phyloP scores from a whole-genome alignment of 2,113 vertebrate genomes.

The Corythornis cristatus region DNA sequence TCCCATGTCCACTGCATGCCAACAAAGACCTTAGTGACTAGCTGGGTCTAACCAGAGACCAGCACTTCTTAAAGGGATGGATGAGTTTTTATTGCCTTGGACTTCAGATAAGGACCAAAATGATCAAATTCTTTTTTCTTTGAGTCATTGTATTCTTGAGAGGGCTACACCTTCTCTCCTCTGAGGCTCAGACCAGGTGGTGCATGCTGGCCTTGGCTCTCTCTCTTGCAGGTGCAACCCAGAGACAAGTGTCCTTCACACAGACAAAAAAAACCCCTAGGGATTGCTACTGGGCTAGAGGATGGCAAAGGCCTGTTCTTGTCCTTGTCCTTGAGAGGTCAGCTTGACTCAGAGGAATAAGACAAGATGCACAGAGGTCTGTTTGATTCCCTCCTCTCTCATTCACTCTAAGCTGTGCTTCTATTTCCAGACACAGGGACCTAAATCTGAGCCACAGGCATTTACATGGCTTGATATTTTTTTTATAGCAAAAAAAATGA shows the following conservation, averaged over 20 bases:
- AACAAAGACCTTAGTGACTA: not conserved
- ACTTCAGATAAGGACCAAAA: not conserved
- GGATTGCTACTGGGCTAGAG: not conserved
- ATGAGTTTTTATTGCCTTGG: not conserved
- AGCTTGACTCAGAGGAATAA: not conserved
- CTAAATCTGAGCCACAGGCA: conserved; percentile 1
- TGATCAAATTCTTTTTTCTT: not conserved
- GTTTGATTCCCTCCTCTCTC: not conserved
- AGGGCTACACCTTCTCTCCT: not conserved
- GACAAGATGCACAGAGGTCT: not conserved
- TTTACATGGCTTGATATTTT: conserved; percentile 8
- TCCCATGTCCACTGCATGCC: no score
- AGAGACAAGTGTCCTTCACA: not conserved
- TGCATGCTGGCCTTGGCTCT: not conserved
- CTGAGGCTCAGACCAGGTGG: not conserved
- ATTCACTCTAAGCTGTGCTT: not conserved
- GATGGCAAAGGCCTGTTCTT: not conserved
- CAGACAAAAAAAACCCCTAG: not conserved
- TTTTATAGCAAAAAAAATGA: conserved; percentile 48
- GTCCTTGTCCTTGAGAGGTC: not conserved
- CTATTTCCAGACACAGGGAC: conserved; percentile 21
- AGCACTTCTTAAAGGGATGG: not conserved
- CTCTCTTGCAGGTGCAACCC: not conserved
- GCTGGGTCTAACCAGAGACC: not conserved
- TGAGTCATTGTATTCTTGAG: not conserved